A percentile compares a stretch with the other conserved stretches of the same genome.
Conservation (phyloP, 1,140 invertebrate species). For the Euwallacea similis region DNA sequence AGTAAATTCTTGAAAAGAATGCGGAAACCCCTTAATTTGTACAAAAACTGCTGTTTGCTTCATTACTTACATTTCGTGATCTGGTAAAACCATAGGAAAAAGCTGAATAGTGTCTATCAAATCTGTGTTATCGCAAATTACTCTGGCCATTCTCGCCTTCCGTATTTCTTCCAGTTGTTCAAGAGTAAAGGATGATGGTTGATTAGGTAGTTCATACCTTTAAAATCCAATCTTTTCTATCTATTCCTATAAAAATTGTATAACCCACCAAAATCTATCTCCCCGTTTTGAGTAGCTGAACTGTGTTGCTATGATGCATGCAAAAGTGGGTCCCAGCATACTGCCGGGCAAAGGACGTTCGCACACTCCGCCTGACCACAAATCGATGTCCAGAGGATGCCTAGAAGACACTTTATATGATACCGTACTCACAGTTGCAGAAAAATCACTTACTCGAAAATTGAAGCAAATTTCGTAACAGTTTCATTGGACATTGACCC, state of each 20-base stretch:
- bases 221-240: not conserved
- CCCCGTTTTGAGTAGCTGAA: conserved; percentile 88
- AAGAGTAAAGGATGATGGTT: conserved; percentile 87
- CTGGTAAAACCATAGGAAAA: conserved; percentile 89
- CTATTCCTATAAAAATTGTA: not conserved
- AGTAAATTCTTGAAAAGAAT: too few species aligned
- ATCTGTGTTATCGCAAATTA: conserved; percentile 96
- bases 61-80: conserved; percentile 83
- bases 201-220: conserved; percentile 86
- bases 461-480: conserved; percentile 71
- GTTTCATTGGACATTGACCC: conserved; percentile 90
- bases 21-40: too few species aligned
- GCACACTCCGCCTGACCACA: conserved; percentile 92
- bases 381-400: conserved; percentile 83
- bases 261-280: conserved; percentile 85
- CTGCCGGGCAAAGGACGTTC: conserved; percentile 84
- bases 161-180: conserved; percentile 90
- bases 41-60: not conserved
- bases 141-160: conserved; percentile 79
- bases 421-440: not conserved
- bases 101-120: conserved; percentile 89
- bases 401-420: conserved; percentile 52
- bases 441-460: conserved; percentile 68
- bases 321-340: conserved; percentile 92
- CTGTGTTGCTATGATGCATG: conserved; percentile 95